A percentile compares a stretch with the other conserved stretches of the same genome.
Evolutionary conservation across 1,140 invertebrate genomes (phyloP).

Genomic region (Liolophura sinensis): DNA sequence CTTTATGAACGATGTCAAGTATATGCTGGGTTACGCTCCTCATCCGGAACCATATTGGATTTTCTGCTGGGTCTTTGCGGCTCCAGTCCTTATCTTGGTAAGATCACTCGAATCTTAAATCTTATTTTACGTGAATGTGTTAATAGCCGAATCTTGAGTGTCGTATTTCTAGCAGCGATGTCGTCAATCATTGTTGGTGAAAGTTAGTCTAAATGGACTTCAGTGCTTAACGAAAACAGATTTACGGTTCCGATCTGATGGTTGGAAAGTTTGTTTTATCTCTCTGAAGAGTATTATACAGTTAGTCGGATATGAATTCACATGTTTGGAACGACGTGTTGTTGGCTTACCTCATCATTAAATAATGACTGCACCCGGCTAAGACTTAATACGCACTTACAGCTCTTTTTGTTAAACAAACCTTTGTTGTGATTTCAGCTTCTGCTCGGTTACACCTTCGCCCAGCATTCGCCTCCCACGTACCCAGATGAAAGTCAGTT

Average conservation of each 20-base stretch:
- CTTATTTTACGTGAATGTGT: conserved; percentile 27
- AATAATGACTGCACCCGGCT: not conserved
- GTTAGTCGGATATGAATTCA: no score
- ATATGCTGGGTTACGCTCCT: conserved; percentile 37
- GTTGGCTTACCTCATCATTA: not conserved
- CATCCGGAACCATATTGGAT: conserved; percentile 35
- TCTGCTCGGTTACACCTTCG: conserved; percentile 34
- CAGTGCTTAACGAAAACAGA: not conserved
- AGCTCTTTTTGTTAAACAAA: conserved; percentile 1
- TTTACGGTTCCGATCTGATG: no score
- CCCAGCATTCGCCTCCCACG: conserved; percentile 25
- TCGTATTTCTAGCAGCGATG: not conserved
- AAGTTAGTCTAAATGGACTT: not conserved
- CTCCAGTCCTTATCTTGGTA: conserved; percentile 34
- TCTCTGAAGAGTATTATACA: no score
- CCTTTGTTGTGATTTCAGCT: conserved; percentile 22
- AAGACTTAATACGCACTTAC: conserved; percentile 8
- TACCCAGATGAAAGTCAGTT: conserved; percentile 17
- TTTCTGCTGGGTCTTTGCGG: conserved; percentile 35
- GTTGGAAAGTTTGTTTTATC: no score
- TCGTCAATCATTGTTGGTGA: not conserved
- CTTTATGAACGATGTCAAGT: conserved; percentile 59
- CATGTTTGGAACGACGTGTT: no score
- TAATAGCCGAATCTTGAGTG: not conserved
- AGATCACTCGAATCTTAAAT: conserved; percentile 35